A percentile compares a stretch with the other conserved stretches of the same genome.
These are phyloP conservation scores for Cavia aperea DNA, from an alignment of 2,113 vertebrate genomes.

Conservation along the genomic window DNA sequence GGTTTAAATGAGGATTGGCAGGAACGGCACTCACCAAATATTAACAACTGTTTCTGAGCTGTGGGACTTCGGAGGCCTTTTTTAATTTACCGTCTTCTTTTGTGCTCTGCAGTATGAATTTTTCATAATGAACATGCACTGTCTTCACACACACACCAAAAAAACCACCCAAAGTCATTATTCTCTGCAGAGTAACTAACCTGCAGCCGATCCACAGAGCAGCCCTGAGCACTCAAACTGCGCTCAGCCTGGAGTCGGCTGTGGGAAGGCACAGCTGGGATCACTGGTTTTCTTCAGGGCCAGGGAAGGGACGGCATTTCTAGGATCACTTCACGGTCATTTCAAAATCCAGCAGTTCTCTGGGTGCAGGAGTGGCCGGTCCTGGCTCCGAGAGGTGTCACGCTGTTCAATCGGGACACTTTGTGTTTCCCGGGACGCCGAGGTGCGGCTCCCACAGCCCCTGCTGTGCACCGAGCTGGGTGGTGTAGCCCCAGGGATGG, in stretches of 20 bases:
- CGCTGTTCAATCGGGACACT: accelerated
- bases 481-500: no score
- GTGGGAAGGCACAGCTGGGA: neutral
- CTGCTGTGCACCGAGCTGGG: no score
- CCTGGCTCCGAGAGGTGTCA: neutral
- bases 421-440: neutral
- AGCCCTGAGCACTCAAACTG: accelerated
- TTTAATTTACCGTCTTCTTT: neutral
- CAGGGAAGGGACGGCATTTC: neutral
- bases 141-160: neutral
- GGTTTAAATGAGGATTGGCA: neutral
- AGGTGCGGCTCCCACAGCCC: accelerated
- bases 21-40: neutral
- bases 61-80: neutral
- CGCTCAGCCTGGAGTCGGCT: accelerated
- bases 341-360: neutral
- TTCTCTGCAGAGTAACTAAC: constrained; percentile 4
- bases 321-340: neutral
- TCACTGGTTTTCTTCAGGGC: neutral
- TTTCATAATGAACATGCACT: neutral
- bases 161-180: neutral
- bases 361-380: neutral
- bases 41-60: constrained; percentile 25
- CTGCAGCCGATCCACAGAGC: neutral
- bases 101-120: neutral